Evolutionary conservation across 2,888 invertebrate species (phyloP), one percentile per base, ranked within the genome.

Genomic region (Ichneumoninae sp.): DNA sequence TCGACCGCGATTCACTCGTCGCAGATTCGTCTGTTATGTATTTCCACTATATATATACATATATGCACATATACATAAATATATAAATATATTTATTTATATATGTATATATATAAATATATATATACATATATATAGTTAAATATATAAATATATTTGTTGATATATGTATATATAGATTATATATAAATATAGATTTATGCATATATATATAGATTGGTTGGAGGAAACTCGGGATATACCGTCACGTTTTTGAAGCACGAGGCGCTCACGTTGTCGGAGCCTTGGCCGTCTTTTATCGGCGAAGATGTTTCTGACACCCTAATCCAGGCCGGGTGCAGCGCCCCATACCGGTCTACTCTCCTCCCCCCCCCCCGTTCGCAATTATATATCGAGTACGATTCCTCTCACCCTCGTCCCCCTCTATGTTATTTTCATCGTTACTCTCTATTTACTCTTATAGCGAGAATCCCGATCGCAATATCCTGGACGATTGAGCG

Each of bases 301-400:
- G 22, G 8, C 26, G 26, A 26, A 57, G 22, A 57, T 57, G 57
- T 57, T 26, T 22, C 57, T 26, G 88, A 83, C 90, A 91, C 90
- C 90, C 90, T 90, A 89, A 90, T 90, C 90, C 90, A 89, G 89
- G 90, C 90, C 91, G 90, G 89, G 89, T 91, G 89, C 87, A 81
- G 80, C 78, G 84, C 79, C 85, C 85, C 81, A 83, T 84, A 76
- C 84, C 84, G 82, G 68, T 77, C 60, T 74, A 73, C 65, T 78
- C 47, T 60, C 74, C 50, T 13, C 19, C 19, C 19, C 19, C 60
- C 57, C 52, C 26, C 47, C 19, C 71, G 3, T 26, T 57, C 54
- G 6, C 44, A 19, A 73, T 60, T 26, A 40, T 26, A 57, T 13
- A 10, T 57, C 57, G 57, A 57, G 26, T 26, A 3, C 0, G 10